Conservation (phyloP, 1,140 invertebrate species). For the Micrasema longulum region DNA sequence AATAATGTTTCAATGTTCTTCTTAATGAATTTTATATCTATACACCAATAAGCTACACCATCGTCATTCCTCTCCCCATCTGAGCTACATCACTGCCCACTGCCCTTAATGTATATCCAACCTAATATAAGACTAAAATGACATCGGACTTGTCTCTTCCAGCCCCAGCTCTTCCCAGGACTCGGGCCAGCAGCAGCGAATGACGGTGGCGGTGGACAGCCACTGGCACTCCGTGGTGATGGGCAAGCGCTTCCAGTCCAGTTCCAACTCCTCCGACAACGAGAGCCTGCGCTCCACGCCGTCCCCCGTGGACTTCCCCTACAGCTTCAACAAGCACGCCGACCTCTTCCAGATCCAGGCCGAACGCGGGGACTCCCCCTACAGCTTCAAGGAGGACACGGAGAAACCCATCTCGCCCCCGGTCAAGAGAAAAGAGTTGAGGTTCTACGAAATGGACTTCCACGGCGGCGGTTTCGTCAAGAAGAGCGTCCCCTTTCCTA, state of each 20-base stretch:
- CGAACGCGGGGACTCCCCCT: slow-evolving; percentile 34
- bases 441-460: slow-evolving; percentile 59
- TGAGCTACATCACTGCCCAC: too few species aligned
- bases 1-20: too few species aligned
- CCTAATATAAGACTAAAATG: too few species aligned
- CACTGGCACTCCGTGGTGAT: slow-evolving; percentile 71
- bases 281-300: slow-evolving; percentile 55
- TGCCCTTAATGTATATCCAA: too few species aligned
- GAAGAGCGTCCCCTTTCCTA: slow-evolving; percentile 72
- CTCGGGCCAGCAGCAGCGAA: slow-evolving; percentile 58
- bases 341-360: slow-evolving; percentile 7
- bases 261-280: slow-evolving; percentile 68
- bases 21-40: too few species aligned
- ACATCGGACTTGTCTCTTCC: not conserved
- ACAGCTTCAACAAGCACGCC: slow-evolving; percentile 6
- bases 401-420: slow-evolving; percentile 8
- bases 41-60: too few species aligned
- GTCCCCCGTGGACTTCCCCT: slow-evolving; percentile 36
- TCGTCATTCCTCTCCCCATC: too few species aligned
- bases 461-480: slow-evolving; percentile 71
- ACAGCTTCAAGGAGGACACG: slow-evolving; percentile 46
- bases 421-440: slow-evolving; percentile 46
- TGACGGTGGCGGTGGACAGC: slow-evolving; percentile 67
- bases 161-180: slow-evolving; percentile 41
- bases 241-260: slow-evolving; percentile 70